These are phyloP conservation scores for Cynaeus angustus DNA, from an alignment of 2,888 invertebrate genomes.

Conservation along the genomic window DNA sequence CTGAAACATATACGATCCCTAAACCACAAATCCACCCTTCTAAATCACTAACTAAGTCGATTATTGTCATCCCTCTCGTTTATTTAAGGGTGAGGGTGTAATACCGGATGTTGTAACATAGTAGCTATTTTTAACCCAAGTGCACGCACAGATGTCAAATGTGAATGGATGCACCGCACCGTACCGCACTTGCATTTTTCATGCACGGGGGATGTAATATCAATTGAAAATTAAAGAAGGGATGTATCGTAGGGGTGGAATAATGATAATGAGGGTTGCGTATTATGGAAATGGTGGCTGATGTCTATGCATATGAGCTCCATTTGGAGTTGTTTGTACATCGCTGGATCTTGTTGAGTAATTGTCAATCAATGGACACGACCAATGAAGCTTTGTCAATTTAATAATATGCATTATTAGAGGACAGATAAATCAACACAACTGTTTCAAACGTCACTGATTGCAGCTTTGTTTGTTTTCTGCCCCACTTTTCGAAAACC, in stretches of 20 bases:
- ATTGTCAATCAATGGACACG: conserved; percentile 56
- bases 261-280: conserved; percentile 21
- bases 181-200: background rate
- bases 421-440: no score
- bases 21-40: conserved; percentile 40
- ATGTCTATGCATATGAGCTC: conserved; percentile 36
- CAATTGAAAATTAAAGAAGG: conserved; percentile 1
- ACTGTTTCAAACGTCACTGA: no score
- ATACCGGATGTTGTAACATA: conserved; percentile 47
- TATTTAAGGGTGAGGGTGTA: conserved; percentile 40
- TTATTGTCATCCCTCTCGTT: conserved; percentile 41
- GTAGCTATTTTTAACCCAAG: conserved; percentile 50
- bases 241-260: background rate
- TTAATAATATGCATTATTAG: conserved; percentile 35
- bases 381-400: conserved; percentile 50
- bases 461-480: background rate
- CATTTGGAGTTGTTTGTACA: conserved; percentile 49
- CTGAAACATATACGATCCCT: conserved; percentile 22
- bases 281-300: conserved; percentile 28
- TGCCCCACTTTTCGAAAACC: conserved; percentile 17
- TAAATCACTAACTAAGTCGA: conserved; percentile 41
- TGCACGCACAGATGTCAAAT: conserved; percentile 38
- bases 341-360: conserved; percentile 45
- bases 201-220: background rate
- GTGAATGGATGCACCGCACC: conserved; percentile 35